Percentiles rank a stretch among this genome's conserved stretches.
phyloP scores from a whole-genome alignment of 2,797 vertebrate species.

The Oceanodroma leucorhoa region DNA sequence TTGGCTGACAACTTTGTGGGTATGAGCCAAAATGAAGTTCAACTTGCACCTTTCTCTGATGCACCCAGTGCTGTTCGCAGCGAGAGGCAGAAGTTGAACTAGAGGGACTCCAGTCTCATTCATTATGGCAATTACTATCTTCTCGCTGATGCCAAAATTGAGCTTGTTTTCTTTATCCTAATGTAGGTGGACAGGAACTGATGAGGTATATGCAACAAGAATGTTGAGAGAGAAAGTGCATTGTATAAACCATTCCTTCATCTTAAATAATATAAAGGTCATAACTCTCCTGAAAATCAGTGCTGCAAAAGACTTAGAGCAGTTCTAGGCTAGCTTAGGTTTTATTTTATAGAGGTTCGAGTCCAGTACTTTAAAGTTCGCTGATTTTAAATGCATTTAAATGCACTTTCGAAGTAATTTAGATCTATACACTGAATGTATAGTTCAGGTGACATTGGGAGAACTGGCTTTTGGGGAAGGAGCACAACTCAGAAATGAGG shows the following conservation, averaged over 20 bases:
- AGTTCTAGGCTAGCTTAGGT: not conserved
- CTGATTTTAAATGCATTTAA: not conserved
- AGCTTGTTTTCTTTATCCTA: slow-evolving; percentile 2
- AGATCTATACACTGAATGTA: not conserved
- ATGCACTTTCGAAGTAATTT: not conserved
- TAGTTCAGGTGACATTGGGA: not conserved
- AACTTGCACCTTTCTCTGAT: slow-evolving; percentile 37
- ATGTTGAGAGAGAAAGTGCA: not conserved
- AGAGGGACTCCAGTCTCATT: not conserved
- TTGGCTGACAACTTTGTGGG: slow-evolving; percentile 52
- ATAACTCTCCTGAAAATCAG: slow-evolving; percentile 5
- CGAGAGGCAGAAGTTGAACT: not conserved
- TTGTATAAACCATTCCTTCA: not conserved
- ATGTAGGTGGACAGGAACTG: not conserved
- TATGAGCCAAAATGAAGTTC: slow-evolving; percentile 24
- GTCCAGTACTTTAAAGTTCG: not conserved
- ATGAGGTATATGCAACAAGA: not conserved
- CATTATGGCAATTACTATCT: not conserved
- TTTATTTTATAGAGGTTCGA: not conserved
- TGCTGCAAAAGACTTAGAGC: not conserved
- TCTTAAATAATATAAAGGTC: slow-evolving; percentile 5
- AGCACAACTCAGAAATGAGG: not conserved
- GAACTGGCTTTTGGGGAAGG: not conserved
- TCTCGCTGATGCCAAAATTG: not conserved
- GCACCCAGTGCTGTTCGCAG: not conserved